These are phyloP conservation scores for Sclerurus mexicanus DNA, from an alignment of 2,113 vertebrate genomes.

Conservation along the genomic window DNA sequence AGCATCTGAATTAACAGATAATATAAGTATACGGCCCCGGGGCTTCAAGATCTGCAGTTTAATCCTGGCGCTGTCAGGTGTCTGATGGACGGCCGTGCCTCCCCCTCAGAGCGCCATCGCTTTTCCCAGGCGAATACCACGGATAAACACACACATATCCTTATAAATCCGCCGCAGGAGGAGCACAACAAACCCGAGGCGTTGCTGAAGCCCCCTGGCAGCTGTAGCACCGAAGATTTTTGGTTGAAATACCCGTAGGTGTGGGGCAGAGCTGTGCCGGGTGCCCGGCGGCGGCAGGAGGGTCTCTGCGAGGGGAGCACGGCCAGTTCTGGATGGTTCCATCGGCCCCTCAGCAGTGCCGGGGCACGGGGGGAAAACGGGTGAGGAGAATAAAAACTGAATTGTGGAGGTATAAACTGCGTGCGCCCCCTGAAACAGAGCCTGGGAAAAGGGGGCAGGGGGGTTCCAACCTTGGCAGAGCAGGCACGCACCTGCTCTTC, in stretches of 20 bases:
- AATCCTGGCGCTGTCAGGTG: neutral
- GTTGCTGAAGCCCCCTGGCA: neutral
- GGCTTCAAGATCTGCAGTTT: neutral
- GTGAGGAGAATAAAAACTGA: neutral
- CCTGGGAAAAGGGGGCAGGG: neutral
- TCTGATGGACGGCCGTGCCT: neutral
- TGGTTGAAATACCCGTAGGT: neutral
- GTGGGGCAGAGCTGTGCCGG: accelerated
- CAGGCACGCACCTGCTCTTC: neutral
- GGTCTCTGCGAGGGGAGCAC: neutral
- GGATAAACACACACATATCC: accelerated
- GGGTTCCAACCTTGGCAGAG: neutral
- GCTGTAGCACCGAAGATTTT: neutral
- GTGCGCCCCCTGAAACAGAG: neutral
- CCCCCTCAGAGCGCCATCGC: accelerated
- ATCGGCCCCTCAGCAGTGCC: accelerated
- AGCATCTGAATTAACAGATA: neutral
- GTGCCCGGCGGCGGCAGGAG: neutral
- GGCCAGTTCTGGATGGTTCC: neutral
- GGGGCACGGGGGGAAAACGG: accelerated
- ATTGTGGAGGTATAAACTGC: too few species aligned
- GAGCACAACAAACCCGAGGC: accelerated
- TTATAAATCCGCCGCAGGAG: neutral
- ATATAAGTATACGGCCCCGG: neutral
- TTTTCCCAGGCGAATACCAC: neutral